Conservation (phyloP, 2,113 vertebrate species). For the Perccottus glenii region DNA sequence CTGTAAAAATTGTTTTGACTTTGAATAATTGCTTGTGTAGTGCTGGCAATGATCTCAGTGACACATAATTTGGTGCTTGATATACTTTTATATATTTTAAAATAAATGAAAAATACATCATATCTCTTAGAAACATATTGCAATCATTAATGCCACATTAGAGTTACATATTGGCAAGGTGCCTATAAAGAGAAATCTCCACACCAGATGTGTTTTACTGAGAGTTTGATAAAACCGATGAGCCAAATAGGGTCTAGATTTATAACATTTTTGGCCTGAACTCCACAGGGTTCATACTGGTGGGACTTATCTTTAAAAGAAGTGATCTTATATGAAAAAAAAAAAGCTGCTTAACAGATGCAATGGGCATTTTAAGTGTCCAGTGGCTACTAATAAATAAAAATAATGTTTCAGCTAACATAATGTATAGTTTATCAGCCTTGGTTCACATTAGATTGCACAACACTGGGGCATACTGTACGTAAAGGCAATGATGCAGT, state of each 20-base stretch:
- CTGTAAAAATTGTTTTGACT: not conserved
- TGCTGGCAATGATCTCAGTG: not conserved
- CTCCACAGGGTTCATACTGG: not conserved
- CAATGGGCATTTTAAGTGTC: no score
- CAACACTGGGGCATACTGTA: not conserved
- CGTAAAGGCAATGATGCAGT: constrained; percentile 4
- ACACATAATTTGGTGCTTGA: not conserved
- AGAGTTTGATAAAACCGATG: not conserved
- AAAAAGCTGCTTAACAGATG: not conserved
- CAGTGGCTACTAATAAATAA: not conserved
- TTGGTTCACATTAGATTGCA: not conserved
- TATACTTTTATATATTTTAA: constrained; percentile 2
- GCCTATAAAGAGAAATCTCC: constrained; percentile 2
- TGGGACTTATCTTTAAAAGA: not conserved
- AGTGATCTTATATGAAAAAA: not conserved
- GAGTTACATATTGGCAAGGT: not conserved
- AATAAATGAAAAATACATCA: not conserved
- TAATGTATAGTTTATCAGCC: not conserved
- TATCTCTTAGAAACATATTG: constrained; percentile 7
- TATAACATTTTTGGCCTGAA: not conserved
- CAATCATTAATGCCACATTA: constrained; percentile 1
- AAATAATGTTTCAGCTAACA: not conserved
- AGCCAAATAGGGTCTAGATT: not conserved
- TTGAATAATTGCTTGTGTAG: constrained; percentile 1
- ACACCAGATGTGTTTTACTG: constrained; percentile 4